Evolutionary conservation across 1,140 invertebrate species (phyloP), one percentile per base, ranked within the genome.

Genomic region (Apis laboriosa): DNA sequence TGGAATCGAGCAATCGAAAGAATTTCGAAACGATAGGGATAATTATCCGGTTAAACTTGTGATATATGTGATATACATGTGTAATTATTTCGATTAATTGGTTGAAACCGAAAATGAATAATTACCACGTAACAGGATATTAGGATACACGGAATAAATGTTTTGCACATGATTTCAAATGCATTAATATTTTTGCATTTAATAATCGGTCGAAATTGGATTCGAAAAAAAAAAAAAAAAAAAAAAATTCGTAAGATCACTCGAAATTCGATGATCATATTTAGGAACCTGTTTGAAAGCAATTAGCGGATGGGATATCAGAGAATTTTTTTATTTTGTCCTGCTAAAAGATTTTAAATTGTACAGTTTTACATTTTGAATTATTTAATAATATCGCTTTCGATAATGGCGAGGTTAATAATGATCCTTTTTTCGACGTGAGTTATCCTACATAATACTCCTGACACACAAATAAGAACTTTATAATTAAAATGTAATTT

Each of bases 61-160:
- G 9, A 13, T 17, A 17, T 9, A 15, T 19, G 9, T 19, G 15
- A 24, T 24, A 24, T 28, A 28, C 28, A 28, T 1, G 28, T 53
- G 28, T 53, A 34, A 72, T 79, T 72, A 28, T 72, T n/a, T 15
- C 67, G 43, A 58, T 2, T 56, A 49, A 68, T 49, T 68, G 60
- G 72, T 72, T 12, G n/a, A 72, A 79, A 17, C 67, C 56, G 7
- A 64, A 12, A 24, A 71, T 24, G 34, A 71, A 51, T 28, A 51
- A 60, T 77, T 68, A 49, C 13, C 13, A 15, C 5, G 64, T 28
- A 77, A 77, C 21, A 1, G 55, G 34, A 24, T 60, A 64, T 17
- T 12, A 24, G 21, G 21, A 49, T 60, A 43, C 8, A 17, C 3
- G 12, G n/a, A n/a, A 49, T 61, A 75, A 75, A 61, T 61, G 51